These are phyloP conservation scores for Helicoverpa armigera DNA, from an alignment of 1,140 invertebrate genomes.

Conservation along the genomic window DNA sequence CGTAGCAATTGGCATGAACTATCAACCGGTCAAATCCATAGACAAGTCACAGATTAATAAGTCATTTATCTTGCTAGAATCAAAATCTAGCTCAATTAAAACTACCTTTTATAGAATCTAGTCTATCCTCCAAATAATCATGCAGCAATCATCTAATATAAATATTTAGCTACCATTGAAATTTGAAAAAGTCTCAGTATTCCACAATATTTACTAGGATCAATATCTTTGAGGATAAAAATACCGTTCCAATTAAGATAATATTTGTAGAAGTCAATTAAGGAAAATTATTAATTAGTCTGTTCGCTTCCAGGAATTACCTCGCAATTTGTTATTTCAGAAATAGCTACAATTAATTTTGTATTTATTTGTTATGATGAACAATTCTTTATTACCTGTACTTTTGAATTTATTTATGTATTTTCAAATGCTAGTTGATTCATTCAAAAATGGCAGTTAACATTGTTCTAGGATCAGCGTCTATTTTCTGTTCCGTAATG, in stretches of 20 bases:
- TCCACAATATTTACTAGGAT: too few species aligned
- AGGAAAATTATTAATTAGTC: constrained; percentile 33
- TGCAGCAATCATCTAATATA: too few species aligned
- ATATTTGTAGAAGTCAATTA: neutral
- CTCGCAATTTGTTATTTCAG: neutral
- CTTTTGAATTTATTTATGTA: too few species aligned
- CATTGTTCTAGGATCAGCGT: constrained; percentile 9
- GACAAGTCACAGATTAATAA: neutral
- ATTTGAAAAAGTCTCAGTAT: too few species aligned
- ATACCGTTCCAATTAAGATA: constrained; percentile 8
- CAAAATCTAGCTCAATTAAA: too few species aligned
- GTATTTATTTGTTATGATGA: neutral
- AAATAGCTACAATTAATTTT: neutral
- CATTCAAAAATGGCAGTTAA: neutral
- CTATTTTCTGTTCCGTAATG: constrained; percentile 30
- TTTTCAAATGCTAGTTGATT: neutral
- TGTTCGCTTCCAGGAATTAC: constrained; percentile 3
- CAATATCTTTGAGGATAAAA: too few species aligned
- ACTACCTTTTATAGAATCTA: too few species aligned
- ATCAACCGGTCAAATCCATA: neutral
- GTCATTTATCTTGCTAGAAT: too few species aligned
- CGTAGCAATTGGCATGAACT: constrained; percentile 17
- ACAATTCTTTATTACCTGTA: neutral
- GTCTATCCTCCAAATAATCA: too few species aligned
- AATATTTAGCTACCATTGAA: too few species aligned